These are phyloP conservation scores for Pogonus chalceus DNA, from an alignment of 1,140 invertebrate genomes.

Conservation along the genomic window DNA sequence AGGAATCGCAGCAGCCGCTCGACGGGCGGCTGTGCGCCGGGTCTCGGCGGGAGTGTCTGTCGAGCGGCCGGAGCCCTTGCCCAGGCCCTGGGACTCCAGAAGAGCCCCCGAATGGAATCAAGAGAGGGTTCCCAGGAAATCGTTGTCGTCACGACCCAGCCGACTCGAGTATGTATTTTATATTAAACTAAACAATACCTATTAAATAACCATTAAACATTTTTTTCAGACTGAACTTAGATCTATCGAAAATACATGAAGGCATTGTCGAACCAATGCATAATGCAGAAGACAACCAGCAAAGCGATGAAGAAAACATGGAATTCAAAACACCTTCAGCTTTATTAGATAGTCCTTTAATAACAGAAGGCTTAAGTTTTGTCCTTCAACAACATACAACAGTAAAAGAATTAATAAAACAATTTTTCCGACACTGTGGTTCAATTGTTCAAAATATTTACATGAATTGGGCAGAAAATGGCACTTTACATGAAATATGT, in stretches of 20 bases:
- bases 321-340: not conserved
- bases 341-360: not conserved
- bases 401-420: conserved; percentile 10
- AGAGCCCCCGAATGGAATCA: not conserved
- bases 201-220: not conserved
- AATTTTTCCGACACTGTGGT: conserved; percentile 12
- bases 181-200: not conserved
- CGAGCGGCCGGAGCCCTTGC: not conserved
- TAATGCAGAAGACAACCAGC: not conserved
- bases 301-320: conserved; percentile 13
- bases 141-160: not conserved
- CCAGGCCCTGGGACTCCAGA: not conserved
- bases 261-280: conserved; percentile 19
- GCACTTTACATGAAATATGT: conserved; percentile 23
- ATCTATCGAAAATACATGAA: conserved; percentile 31
- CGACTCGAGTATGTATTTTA: not conserved
- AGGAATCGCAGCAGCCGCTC: not conserved
- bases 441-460: conserved; percentile 17
- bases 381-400: conserved; percentile 6
- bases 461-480: conserved; percentile 18
- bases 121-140: not conserved
- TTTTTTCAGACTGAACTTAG: conserved; percentile 27
- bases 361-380: conserved; percentile 9
- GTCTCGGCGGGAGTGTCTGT: not conserved
- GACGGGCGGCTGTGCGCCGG: not conserved